Base-by-base conservation (phyloP, 1,140 invertebrate genomes). In the Caenorhabditis brenneri region DNA sequence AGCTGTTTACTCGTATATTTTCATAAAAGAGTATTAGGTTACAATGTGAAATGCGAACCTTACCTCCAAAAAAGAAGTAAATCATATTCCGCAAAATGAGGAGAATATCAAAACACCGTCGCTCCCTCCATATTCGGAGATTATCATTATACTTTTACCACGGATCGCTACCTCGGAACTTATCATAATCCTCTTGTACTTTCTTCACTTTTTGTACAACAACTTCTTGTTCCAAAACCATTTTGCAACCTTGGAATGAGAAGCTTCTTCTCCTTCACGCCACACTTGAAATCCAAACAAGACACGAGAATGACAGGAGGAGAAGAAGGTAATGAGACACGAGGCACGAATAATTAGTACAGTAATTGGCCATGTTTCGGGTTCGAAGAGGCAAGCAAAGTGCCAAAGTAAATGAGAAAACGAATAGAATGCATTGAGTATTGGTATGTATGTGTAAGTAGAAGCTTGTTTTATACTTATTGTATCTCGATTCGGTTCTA, bases 341-440 rank as follows among this genome's bases (percentile, higher is more conserved):
- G 29, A 58, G 53, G 53, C 53, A 33, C 65, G 65, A 74, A 74
- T 74, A 74, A 74, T 74, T 74, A 74, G 65, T 74, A 42, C 36
- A 74, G 65, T 74, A 74, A 74, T 74, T 74, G 65, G 65, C 12
- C 65, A 24, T 74, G 65, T 74, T 74, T 74, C 65, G 36, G 65
- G 65, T 65, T 65, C 29, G 58, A 24, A 15, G 65, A 42, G 36
- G 33, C 9, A 36, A 19, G 29, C 36, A 42, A 42, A 74, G 65
- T 74, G 65, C 36, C 36, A 39, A 74, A 74, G 65, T 74, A 74
- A 74, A 74, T 74, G 65, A 74, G 65, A 74, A 74, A 15, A 39
- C 12, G 31, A 65, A 33, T 36, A 16, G 60, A n/a, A 65, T 27
- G 36, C 31, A 9, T 27, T 12, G 36, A 36, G 16, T 51, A n/a